Conservation (phyloP, 2,113 vertebrate genomes). For the Balaeniceps rex region DNA sequence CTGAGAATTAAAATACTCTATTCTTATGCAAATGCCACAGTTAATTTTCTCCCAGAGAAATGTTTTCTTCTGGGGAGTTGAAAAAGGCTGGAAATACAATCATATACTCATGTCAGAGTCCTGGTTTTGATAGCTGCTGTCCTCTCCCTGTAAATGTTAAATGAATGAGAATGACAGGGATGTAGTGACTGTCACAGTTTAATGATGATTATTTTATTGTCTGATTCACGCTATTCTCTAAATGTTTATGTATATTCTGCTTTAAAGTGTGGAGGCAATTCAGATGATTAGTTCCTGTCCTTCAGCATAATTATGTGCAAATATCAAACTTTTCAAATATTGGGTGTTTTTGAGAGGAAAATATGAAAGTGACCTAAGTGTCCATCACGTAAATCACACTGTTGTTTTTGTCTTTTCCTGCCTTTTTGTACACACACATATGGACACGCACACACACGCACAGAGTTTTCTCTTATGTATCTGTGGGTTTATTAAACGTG, state of each 20-base stretch:
- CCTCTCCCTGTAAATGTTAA: background rate
- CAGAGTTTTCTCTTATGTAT: background rate
- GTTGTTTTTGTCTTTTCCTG: conserved; percentile 11
- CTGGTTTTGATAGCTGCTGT: background rate
- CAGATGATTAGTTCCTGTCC: background rate
- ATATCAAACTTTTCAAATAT: background rate
- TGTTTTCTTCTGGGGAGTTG: background rate
- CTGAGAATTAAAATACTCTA: background rate
- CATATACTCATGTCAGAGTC: background rate
- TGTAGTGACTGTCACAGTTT: background rate
- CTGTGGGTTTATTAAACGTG: background rate
- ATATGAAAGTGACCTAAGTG: background rate
- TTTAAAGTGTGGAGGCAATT: background rate
- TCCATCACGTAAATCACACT: background rate
- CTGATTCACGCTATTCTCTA: background rate
- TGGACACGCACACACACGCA: background rate
- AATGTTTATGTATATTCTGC: background rate
- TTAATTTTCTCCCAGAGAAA: background rate
- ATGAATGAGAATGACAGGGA: background rate
- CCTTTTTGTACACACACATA: background rate
- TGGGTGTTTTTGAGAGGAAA: background rate
- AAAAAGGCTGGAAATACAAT: background rate
- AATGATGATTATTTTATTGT: background rate
- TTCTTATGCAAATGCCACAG: background rate
- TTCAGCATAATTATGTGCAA: background rate